A percentile compares a stretch with the other conserved stretches of the same genome.
Evolutionary conservation across 2,113 vertebrate species (phyloP).

Genomic region (Ophiodon elongatus): DNA sequence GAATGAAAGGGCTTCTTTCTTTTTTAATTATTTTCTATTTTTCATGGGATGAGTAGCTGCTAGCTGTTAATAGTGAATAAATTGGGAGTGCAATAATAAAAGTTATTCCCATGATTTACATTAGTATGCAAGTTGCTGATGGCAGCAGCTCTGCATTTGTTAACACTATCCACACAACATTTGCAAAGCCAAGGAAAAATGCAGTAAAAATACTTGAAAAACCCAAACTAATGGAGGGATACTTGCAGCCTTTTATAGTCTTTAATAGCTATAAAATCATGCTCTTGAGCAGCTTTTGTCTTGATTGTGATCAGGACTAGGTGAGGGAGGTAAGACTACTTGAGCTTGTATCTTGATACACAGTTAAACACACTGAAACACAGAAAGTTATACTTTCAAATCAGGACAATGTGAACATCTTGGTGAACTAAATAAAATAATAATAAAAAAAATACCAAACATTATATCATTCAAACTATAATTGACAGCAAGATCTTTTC

Average conservation of each 20-base stretch:
- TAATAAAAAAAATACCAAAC: constrained; percentile 24
- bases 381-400: neutral
- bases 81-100: constrained; percentile 56
- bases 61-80: constrained; percentile 59
- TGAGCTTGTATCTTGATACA: constrained; percentile 14
- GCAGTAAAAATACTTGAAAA: constrained; percentile 32
- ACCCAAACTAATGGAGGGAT: constrained; percentile 35
- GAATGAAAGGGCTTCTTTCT: constrained; percentile 21
- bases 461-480: constrained; percentile 11
- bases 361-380: constrained; percentile 12
- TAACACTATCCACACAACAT: constrained; percentile 54
- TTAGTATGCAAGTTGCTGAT: constrained; percentile 71
- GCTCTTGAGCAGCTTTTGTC: constrained; percentile 40
- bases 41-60: constrained; percentile 50
- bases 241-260: constrained; percentile 12
- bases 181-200: constrained; percentile 27
- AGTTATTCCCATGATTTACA: constrained; percentile 56
- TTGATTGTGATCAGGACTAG: constrained; percentile 29
- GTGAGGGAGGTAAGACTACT: neutral
- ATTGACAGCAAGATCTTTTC: constrained; percentile 19
- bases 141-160: constrained; percentile 66
- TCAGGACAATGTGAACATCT: constrained; percentile 1
- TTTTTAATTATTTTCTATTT: constrained; percentile 29
- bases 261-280: constrained; percentile 39
- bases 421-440: neutral